phyloP scores from a whole-genome alignment of 2,797 vertebrate genomes.

The Mionectes olivaceus region DNA sequence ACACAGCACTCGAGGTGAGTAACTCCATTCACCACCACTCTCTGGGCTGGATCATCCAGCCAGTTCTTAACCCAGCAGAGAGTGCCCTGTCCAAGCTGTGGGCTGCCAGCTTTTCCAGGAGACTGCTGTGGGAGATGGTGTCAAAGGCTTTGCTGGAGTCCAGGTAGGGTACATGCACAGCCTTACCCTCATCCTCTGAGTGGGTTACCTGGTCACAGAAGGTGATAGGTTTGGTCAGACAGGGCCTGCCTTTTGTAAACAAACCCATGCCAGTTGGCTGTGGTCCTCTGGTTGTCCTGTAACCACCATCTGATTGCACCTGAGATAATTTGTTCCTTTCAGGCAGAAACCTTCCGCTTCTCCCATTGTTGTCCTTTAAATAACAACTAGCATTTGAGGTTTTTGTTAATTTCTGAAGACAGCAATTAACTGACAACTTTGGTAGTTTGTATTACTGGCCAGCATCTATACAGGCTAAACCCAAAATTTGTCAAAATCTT shows the following conservation, averaged over 20 bases:
- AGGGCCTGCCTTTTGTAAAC: background rate
- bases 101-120: background rate
- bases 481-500: background rate
- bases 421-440: background rate
- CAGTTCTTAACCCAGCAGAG: background rate
- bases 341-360: background rate
- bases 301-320: fast-evolving
- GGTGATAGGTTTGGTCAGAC: background rate
- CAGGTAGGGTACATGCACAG: background rate
- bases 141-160: background rate
- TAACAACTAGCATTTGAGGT: background rate
- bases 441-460: background rate
- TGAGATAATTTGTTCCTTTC: background rate
- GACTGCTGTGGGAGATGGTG: background rate
- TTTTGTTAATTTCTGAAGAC: background rate
- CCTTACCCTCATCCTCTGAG: background rate
- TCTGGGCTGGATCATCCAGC: background rate
- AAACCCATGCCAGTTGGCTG: background rate
- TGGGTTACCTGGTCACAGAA: background rate
- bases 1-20: background rate
- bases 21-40: background rate
- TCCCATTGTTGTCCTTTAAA: background rate
- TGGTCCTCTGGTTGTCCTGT: background rate
- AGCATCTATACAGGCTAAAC: background rate
- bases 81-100: background rate